Conservation (phyloP, 2,888 invertebrate species). For the Torymus aiolomorphi region DNA sequence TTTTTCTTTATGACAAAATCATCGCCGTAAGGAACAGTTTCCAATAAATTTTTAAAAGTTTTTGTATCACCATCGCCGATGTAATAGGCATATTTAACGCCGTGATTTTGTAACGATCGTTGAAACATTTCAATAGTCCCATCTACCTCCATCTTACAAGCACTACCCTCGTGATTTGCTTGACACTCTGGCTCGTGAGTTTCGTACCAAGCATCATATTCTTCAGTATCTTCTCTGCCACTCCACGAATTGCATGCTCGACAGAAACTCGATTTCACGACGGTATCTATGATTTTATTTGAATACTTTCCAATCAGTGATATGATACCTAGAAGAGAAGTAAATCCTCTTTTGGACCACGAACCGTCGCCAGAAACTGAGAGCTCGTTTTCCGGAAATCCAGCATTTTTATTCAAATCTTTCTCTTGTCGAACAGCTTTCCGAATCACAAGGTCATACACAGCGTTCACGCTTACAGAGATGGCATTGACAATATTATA, state of each 20-base stretch:
- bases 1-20: neutral
- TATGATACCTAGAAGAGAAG: constrained; percentile 57
- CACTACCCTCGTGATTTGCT: constrained; percentile 60
- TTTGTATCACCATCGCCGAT: constrained; percentile 60
- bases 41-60: constrained; percentile 51
- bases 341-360: constrained; percentile 58
- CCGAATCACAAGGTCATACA: neutral
- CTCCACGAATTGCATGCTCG: no score
- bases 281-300: constrained; percentile 55
- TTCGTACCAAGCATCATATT: constrained; percentile 59
- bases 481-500: constrained; percentile 8
- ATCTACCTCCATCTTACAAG: constrained; percentile 61
- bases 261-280: constrained; percentile 59
- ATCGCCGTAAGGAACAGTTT: neutral
- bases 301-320: constrained; percentile 60
- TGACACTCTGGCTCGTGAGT: constrained; percentile 57
- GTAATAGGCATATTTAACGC: constrained; percentile 57
- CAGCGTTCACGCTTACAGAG: constrained; percentile 15
- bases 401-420: neutral
- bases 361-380: constrained; percentile 52
- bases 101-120: constrained; percentile 53
- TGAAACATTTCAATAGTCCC: constrained; percentile 60
- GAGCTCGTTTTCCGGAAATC: no score
- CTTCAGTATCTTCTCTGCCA: constrained; percentile 54
- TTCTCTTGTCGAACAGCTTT: constrained; percentile 33